Conservation (phyloP, 2,888 invertebrate genomes). For the Lepidonotus clava region DNA sequence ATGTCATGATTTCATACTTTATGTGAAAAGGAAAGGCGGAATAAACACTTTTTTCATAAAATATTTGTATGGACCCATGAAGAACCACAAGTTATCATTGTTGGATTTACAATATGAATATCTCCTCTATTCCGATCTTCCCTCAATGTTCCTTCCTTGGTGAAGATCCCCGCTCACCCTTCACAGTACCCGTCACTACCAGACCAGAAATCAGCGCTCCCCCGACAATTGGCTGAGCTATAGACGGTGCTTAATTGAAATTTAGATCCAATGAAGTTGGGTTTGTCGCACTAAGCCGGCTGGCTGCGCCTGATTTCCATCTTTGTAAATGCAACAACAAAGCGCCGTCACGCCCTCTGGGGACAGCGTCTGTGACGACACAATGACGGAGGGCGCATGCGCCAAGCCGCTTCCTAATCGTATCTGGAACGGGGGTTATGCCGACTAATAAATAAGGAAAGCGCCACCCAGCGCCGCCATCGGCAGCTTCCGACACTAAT, state of each 20-base stretch:
- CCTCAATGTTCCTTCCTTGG: too few species aligned
- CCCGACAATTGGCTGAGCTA: neutral
- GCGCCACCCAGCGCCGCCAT: slow-evolving; percentile 17
- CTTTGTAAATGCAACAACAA: slow-evolving; percentile 49
- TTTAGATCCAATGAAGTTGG: slow-evolving; percentile 52
- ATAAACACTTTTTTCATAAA: too few species aligned
- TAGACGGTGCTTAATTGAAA: slow-evolving; percentile 44
- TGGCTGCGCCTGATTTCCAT: slow-evolving; percentile 23
- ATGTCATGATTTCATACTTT: too few species aligned
- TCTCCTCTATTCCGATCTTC: too few species aligned
- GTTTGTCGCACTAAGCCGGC: slow-evolving; percentile 40
- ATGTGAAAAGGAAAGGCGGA: too few species aligned
- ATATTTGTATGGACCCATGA: too few species aligned
- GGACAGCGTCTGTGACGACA: slow-evolving; percentile 38
- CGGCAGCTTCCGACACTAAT: slow-evolving; percentile 38
- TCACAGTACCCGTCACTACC: neutral
- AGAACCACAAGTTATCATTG: too few species aligned
- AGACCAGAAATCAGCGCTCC: slow-evolving; percentile 3
- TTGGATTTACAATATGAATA: too few species aligned
- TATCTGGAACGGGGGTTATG: slow-evolving; percentile 46
- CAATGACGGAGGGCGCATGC: slow-evolving; percentile 22
- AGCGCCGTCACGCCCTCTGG: slow-evolving; percentile 28
- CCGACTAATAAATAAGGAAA: slow-evolving; percentile 47
- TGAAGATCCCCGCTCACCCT: too few species aligned
- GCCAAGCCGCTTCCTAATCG: slow-evolving; percentile 44